These are phyloP conservation scores for Synanthedon vespiformis DNA, from an alignment of 2,888 invertebrate genomes.

Conservation along the genomic window DNA sequence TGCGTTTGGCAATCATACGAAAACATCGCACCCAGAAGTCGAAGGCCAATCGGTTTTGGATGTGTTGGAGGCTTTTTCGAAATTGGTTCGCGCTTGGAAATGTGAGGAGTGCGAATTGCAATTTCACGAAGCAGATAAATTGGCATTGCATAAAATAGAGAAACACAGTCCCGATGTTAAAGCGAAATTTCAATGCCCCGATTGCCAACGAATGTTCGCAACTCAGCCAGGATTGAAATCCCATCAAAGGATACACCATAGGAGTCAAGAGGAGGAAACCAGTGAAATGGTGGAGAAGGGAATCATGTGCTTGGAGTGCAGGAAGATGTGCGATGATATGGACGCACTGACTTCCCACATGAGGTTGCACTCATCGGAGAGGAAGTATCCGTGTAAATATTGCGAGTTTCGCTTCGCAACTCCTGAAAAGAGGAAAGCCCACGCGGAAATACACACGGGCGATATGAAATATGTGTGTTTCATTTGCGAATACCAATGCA, in stretches of 20 bases:
- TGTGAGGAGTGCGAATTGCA: constrained; percentile 58
- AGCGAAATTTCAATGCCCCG: constrained; percentile 39
- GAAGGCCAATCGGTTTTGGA: constrained; percentile 51
- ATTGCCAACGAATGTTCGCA: constrained; percentile 52
- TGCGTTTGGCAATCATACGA: constrained; percentile 52
- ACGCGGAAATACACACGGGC: constrained; percentile 54
- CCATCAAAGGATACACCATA: constrained; percentile 50
- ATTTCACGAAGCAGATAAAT: constrained; percentile 53
- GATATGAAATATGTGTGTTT: constrained; percentile 63
- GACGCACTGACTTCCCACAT: constrained; percentile 49
- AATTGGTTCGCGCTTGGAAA: constrained; percentile 57
- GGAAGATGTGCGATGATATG: constrained; percentile 55
- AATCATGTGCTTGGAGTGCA: constrained; percentile 54
- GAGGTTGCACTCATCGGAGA: constrained; percentile 48
- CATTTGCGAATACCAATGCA: constrained; percentile 60
- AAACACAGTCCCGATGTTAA: constrained; percentile 46
- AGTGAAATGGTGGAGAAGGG: constrained; percentile 31
- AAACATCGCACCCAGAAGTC: constrained; percentile 45
- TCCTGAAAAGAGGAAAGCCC: constrained; percentile 45
- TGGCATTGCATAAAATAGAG: constrained; percentile 52
- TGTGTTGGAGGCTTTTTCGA: constrained; percentile 53
- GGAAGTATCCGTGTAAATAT: constrained; percentile 56
- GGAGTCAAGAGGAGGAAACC: constrained; percentile 29
- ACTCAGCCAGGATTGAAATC: constrained; percentile 52
- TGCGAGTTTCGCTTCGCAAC: constrained; percentile 60